Conservation (phyloP, 2,888 invertebrate genomes). For the Tholera decimalis region DNA sequence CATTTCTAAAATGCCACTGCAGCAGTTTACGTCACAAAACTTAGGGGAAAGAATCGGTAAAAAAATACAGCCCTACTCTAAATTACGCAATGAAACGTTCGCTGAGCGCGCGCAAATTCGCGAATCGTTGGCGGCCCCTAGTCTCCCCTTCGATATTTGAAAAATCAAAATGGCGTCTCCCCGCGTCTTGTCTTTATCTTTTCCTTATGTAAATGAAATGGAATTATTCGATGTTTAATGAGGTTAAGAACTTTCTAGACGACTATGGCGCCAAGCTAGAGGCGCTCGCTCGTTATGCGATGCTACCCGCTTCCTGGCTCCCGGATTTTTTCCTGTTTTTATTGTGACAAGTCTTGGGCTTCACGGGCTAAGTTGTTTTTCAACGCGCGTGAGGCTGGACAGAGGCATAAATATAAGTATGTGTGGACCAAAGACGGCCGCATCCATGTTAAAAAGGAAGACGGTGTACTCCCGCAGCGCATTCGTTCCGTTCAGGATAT, state of each 20-base stretch:
- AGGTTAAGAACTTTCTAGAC: slow-evolving; percentile 88
- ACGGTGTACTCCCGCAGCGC: too few species aligned
- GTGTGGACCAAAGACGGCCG: too few species aligned
- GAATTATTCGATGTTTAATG: slow-evolving; percentile 85
- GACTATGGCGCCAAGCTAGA: slow-evolving; percentile 75
- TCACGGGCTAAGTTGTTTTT: too few species aligned
- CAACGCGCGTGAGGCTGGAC: too few species aligned
- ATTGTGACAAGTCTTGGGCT: slow-evolving; percentile 64
- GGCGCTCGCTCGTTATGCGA: slow-evolving; percentile 76
- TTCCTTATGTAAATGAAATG: slow-evolving; percentile 89
- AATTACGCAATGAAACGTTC: slow-evolving; percentile 86
- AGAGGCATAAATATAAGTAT: too few species aligned
- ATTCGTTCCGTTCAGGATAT: too few species aligned
- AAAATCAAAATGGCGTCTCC: slow-evolving; percentile 87
- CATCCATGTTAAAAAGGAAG: too few species aligned
- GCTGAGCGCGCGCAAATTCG: slow-evolving; percentile 85
- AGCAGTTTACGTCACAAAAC: slow-evolving; percentile 70
- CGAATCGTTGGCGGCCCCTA: slow-evolving; percentile 80
- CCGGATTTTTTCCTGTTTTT: slow-evolving; percentile 69
- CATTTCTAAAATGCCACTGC: slow-evolving; percentile 67
- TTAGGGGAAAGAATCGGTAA: slow-evolving; percentile 68
- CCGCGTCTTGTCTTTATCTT: slow-evolving; percentile 90
- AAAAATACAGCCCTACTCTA: slow-evolving; percentile 72
- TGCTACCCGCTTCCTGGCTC: slow-evolving; percentile 70
- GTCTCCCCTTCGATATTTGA: slow-evolving; percentile 85